A percentile compares a stretch with the other conserved stretches of the same genome.
Conservation (phyloP, 2,888 invertebrate genomes). For the Ennomos erosarius region DNA sequence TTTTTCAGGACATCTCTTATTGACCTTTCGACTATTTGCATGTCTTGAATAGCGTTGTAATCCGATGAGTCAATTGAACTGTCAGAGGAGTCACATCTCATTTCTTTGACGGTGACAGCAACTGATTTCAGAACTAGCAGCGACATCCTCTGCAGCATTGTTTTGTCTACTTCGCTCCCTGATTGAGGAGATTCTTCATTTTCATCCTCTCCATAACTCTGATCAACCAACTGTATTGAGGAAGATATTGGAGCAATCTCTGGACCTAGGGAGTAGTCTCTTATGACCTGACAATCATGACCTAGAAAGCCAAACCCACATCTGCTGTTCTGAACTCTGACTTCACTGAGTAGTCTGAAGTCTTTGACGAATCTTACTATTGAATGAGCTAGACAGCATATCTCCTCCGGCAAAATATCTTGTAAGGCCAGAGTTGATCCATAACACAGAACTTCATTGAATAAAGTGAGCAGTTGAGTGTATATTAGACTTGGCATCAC, state of each 20-base stretch:
- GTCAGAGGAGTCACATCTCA: constrained; percentile 93
- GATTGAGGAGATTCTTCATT: constrained; percentile 66
- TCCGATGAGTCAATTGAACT: constrained; percentile 94
- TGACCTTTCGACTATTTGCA: constrained; percentile 94
- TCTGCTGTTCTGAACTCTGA: constrained; percentile 72
- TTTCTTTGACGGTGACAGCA: constrained; percentile 95
- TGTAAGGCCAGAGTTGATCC: constrained; percentile 95
- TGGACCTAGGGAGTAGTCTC: constrained; percentile 70
- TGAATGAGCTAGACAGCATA: constrained; percentile 93
- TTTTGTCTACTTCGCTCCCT: constrained; percentile 88
- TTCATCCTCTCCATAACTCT: constrained; percentile 77
- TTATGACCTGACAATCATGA: constrained; percentile 69
- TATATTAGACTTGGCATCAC: constrained; percentile 93
- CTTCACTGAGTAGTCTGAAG: constrained; percentile 89
- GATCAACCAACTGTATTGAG: constrained; percentile 74
- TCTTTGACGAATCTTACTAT: constrained; percentile 95
- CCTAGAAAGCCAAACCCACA: constrained; percentile 79
- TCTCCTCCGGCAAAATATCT: constrained; percentile 94
- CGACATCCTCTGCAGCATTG: constrained; percentile 93
- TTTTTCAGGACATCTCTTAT: constrained; percentile 93
- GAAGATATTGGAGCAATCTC: constrained; percentile 67
- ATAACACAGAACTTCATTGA: constrained; percentile 96
- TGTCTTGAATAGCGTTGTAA: constrained; percentile 94
- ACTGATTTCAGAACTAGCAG: constrained; percentile 95
- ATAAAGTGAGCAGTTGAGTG: constrained; percentile 93